Percentiles rank a stretch among this genome's conserved stretches.
phyloP scores from a whole-genome alignment of 2,797 vertebrate genomes.

The Rhinophrynus dorsalis region DNA sequence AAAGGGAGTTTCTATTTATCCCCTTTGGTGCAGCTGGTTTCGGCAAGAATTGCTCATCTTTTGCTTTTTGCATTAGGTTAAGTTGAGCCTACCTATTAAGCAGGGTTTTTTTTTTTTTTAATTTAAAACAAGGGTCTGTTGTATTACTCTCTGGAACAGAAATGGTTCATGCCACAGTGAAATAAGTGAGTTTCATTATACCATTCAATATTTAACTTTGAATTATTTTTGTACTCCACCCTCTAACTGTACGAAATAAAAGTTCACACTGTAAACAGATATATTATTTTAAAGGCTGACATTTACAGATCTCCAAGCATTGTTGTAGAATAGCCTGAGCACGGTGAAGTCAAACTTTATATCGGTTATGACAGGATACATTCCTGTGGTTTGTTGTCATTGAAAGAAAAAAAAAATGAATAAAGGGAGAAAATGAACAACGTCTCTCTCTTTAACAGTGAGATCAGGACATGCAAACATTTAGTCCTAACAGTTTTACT shows the following conservation, averaged over 20 bases:
- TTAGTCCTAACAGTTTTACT: neutral
- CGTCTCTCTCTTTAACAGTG: neutral
- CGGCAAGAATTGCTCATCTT: too few relatives aligned
- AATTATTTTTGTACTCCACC: conserved; percentile 31
- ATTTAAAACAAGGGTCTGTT: too few relatives aligned
- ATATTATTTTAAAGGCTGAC: conserved; percentile 50
- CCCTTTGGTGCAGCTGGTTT: too few relatives aligned
- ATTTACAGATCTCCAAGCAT: conserved; percentile 56
- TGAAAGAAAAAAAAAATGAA: conserved; percentile 10
- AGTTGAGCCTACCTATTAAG: too few relatives aligned
- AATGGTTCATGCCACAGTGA: too few relatives aligned
- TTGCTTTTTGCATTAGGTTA: too few relatives aligned
- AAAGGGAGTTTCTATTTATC: too few relatives aligned
- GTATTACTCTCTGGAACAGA: too few relatives aligned
- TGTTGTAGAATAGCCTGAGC: conserved; percentile 58
- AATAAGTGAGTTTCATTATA: conserved; percentile 34
- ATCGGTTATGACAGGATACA: conserved; percentile 57
- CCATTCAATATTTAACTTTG: conserved; percentile 25
- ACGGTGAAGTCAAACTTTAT: conserved; percentile 54
- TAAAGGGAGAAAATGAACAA: conserved; percentile 14
- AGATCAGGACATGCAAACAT: neutral
- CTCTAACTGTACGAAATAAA: conserved; percentile 38
- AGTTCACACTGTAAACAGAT: conserved; percentile 53
- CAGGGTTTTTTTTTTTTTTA: too few relatives aligned
- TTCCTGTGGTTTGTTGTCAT: conserved; percentile 52